phyloP scores from a whole-genome alignment of 2,797 vertebrate species.

The Champsocephalus gunnari region DNA sequence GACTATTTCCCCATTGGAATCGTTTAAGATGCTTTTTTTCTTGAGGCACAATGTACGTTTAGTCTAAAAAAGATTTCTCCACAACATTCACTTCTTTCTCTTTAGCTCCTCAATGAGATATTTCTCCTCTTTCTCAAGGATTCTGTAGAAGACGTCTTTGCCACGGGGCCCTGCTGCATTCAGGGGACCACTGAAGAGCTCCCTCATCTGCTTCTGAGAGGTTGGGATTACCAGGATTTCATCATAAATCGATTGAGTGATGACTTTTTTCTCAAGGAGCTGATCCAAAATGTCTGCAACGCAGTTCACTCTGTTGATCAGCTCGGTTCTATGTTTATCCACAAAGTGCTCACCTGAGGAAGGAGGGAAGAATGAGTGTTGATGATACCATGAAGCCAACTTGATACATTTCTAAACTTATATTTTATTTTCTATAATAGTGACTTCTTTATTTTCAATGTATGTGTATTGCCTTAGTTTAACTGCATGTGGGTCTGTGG shows the following conservation, averaged over 20 bases:
- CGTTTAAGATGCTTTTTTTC: too few species aligned
- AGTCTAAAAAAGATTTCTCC: too few species aligned
- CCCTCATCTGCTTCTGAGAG: too few species aligned
- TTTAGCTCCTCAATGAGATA: too few species aligned
- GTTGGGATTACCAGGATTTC: neutral
- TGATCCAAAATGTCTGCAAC: conserved; percentile 57
- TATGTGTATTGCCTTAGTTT: neutral
- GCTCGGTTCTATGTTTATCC: neutral
- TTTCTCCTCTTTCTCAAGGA: too few species aligned
- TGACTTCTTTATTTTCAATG: too few species aligned
- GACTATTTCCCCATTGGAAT: too few species aligned
- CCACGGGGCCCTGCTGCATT: accelerated
- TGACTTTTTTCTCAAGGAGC: conserved; percentile 10
- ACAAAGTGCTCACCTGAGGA: conserved; percentile 54
- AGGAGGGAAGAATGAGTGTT: neutral
- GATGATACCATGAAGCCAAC: neutral
- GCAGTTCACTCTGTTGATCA: conserved; percentile 17
- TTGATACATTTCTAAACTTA: neutral
- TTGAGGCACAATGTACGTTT: too few species aligned
- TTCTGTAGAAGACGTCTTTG: too few species aligned
- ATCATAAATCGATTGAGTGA: conserved; percentile 23
- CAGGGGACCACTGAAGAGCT: too few species aligned
- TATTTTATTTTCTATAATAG: neutral
- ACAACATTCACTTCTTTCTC: too few species aligned
- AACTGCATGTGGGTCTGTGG: neutral